phyloP scores from a whole-genome alignment of 2,888 invertebrate genomes.

The Drosophila emarginata region DNA sequence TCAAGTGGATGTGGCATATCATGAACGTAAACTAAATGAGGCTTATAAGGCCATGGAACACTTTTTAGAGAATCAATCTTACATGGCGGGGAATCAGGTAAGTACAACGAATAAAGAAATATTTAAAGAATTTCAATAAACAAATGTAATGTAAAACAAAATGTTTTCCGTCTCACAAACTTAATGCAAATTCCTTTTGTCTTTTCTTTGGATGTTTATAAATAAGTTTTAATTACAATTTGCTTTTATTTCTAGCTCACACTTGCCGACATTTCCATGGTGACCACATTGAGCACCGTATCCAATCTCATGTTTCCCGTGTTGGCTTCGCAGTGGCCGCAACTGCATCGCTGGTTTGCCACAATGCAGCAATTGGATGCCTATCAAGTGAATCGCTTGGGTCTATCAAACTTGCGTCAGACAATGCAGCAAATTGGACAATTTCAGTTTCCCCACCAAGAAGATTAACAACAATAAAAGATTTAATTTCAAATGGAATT shows the following conservation, averaged over 20 bases:
- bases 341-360: conserved; percentile 73
- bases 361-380: conserved; percentile 73
- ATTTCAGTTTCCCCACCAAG: conserved; percentile 71
- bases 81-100: conserved; percentile 81
- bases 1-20: conserved; percentile 75
- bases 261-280: conserved; percentile 83
- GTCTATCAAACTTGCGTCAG: conserved; percentile 71
- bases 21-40: conserved; percentile 80
- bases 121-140: too few relatives aligned
- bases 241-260: conserved; percentile 70
- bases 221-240: conserved; percentile 47
- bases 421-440: conserved; percentile 71
- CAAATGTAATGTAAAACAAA: conserved; percentile 7
- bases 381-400: conserved; percentile 74
- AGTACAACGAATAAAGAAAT: not conserved
- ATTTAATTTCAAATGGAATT: conserved; percentile 4
- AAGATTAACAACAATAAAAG: conserved; percentile 7
- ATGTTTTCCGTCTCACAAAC: too few relatives aligned
- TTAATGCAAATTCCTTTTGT: too few relatives aligned
- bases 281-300: conserved; percentile 82
- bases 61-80: conserved; percentile 76
- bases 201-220: conserved; percentile 19
- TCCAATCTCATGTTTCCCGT: conserved; percentile 82
- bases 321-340: conserved; percentile 79
- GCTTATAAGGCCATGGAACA: conserved; percentile 81